Evolutionary conservation across 2,113 vertebrate species (phyloP), one percentile per base, ranked within the genome.

Genomic region (Chloropsis hardwickii): DNA sequence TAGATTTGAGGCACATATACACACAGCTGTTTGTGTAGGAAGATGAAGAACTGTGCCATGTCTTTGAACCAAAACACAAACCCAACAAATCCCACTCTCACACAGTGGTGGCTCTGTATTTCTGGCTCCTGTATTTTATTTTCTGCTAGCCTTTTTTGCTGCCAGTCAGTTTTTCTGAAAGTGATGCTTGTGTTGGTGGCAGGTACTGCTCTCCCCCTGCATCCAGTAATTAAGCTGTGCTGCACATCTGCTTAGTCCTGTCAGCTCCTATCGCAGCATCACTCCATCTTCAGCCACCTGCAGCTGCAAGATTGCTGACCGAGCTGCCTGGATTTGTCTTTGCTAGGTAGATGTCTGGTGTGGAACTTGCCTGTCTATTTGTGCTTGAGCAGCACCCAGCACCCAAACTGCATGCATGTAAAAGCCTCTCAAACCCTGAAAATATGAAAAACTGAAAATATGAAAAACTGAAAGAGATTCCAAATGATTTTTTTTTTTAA

Each of bases 401-500:
- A 77, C 27, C 8, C 60, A 73, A 9, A 58, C 7, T 24, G 9
- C 15, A 42, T 2, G 3, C 20, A 17, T 3, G 3, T 33, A 81
- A 66, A 81, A 54, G 17, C 1, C 0, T 50, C 42, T 22, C 51
- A 6, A 33, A 65, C 47, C 57, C 18, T 48, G 18, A 64, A 81
- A 92, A 67, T 8, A 45, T 1, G 5, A 57, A 79, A 79, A n/a
- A 54, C 10, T 9, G 6, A 57, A 83, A 44, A 37, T 37, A 37
- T 1, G 5, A 57, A 79, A 18, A n/a, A 54, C 10, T 10, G 7
- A 57, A 83, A 44, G 27, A 65, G 4, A 65, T 54, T 70, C 17
- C 28, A 47, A 11, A 5, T 6, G 0, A 8, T n/a, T 56, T 15
- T 33, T 8, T 47, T 74, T 79, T 73, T 50, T 0, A 0, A 83